phyloP scores from a whole-genome alignment of 2,888 invertebrate genomes.

The Orchesella flavescens region DNA sequence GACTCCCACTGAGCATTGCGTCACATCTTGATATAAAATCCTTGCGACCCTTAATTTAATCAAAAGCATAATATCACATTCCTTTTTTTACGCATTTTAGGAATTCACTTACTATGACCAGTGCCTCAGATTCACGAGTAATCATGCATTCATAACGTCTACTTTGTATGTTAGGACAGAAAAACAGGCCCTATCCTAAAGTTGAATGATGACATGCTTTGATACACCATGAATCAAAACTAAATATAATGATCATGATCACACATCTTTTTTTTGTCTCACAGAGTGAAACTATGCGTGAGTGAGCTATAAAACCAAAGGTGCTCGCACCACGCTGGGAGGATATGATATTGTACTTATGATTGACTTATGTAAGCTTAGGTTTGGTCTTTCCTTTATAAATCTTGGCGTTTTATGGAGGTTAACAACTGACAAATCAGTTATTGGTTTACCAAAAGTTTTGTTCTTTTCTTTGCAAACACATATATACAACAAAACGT shows the following conservation, averaged over 20 bases:
- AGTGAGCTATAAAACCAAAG: constrained; percentile 2
- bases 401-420: constrained; percentile 27
- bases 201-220: constrained; percentile 2
- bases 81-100: no score
- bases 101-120: no score
- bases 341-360: not conserved
- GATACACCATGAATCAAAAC: not conserved
- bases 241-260: not conserved
- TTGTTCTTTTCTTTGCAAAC: not conserved
- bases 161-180: no score
- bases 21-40: no score
- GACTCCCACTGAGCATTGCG: no score
- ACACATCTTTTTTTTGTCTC: not conserved
- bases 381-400: not conserved
- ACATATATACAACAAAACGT: not conserved
- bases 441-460: not conserved
- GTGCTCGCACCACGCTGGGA: not conserved
- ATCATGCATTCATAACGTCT: no score
- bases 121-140: no score
- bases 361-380: not conserved
- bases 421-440: constrained; percentile 16
- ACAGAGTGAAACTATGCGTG: constrained; percentile 16
- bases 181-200: no score
- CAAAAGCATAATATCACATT: no score
- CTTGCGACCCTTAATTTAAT: no score